phyloP scores from a whole-genome alignment of 2,888 invertebrate species.

The Nomada fucata region DNA sequence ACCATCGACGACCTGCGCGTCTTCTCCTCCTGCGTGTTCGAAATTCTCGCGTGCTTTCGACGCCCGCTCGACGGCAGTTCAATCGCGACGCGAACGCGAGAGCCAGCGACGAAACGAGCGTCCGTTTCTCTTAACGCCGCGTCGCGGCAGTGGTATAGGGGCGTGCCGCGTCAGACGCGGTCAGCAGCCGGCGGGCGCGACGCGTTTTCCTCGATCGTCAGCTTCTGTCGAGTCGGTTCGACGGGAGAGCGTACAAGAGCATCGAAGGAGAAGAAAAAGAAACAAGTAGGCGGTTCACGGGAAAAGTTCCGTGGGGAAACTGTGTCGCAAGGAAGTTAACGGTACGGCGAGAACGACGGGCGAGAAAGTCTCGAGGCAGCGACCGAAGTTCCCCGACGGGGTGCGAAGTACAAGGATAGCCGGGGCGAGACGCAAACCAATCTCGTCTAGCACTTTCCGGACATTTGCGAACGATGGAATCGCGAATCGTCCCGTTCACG shows the following conservation, averaged over 20 bases:
- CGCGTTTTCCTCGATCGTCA: background rate
- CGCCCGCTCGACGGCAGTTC: background rate
- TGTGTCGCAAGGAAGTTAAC: slow-evolving; percentile 10
- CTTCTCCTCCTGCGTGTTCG: background rate
- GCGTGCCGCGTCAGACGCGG: slow-evolving; percentile 5
- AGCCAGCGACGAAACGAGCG: background rate
- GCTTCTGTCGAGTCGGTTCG: background rate
- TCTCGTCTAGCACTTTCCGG: slow-evolving; percentile 29
- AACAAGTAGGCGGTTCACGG: background rate
- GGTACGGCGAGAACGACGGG: background rate
- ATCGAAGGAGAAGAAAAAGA: too few species aligned
- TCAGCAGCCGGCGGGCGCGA: too few species aligned
- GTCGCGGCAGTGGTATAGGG: background rate
- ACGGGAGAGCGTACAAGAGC: background rate
- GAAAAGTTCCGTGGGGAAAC: background rate
- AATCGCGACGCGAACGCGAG: background rate
- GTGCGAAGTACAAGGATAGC: background rate
- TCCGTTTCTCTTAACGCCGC: background rate
- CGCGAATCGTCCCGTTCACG: background rate
- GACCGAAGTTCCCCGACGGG: slow-evolving; percentile 19
- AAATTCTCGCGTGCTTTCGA: background rate
- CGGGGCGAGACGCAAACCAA: slow-evolving; percentile 13
- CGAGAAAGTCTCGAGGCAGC: background rate
- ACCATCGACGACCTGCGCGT: background rate
- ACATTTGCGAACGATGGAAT: slow-evolving; percentile 36